Base-by-base conservation (phyloP, 2,888 invertebrate species). In the Agrotis exclamationis region DNA sequence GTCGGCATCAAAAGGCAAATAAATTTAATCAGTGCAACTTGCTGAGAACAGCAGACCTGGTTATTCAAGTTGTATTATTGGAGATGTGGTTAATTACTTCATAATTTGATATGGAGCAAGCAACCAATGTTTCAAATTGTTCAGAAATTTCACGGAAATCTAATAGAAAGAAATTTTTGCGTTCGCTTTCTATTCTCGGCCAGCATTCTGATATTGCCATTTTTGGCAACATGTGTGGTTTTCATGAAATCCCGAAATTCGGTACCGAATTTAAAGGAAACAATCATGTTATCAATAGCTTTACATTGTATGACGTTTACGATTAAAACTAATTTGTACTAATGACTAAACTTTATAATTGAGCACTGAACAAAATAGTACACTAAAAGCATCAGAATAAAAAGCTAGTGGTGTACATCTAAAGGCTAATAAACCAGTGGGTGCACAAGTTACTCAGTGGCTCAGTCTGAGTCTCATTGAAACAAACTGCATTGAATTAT, bases 401-500 rank as follows among this genome's bases (percentile, higher is more conserved):
- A 65, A 66, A 63, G 18, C 53, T 22, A 18, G 16, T 13, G 14
- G 50, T 57, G 9, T 56, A 54, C 57, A 39, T 68, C 54, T 68
- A 68, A 64, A 73, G 70, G 70, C 70, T 68, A 78, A 81, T 79
- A 68, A 76, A 81, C 28, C 54, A 51, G 64, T 16, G 58, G 63
- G 56, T 51, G 64, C 48, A 54, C 63, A 68, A 80, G 59, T 80
- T 77, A 58, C 67, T 66, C 70, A 11, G 54, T 11, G 62, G 44
- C 48, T 59, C 62, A 63, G 72, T n/a, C 63, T 51, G 45, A 24
- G 63, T 24, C 62, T 70, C 70, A 79, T 79, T 81, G 81, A 82
- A 79, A 81, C 67, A 76, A 81, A 82, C 73, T 81, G 62, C 73
- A 76, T 67, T 74, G 69, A 76, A 76, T 56, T 63, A 59, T 60